Evolutionary conservation across 2,888 invertebrate species (phyloP).

Genomic region (Thera britannica): DNA sequence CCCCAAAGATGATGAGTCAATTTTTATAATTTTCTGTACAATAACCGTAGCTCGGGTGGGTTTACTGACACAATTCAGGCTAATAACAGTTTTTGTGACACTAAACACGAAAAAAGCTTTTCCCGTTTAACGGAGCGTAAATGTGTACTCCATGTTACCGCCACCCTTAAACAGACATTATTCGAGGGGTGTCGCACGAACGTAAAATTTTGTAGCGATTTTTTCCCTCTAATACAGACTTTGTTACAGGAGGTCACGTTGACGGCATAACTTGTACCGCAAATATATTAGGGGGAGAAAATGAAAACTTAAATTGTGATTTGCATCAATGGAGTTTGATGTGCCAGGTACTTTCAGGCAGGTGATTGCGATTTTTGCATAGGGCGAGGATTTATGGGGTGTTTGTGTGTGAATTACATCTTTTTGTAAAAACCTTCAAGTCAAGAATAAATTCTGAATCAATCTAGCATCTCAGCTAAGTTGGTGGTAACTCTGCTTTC

Average conservation of each 20-base stretch:
- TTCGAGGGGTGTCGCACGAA: conserved; percentile 78
- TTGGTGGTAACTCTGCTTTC: too few species aligned
- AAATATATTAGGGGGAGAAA: conserved; percentile 56
- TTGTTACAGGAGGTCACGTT: conserved; percentile 74
- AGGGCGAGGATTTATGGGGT: conserved; percentile 7
- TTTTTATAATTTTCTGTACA: conserved; percentile 48
- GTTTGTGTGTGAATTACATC: conserved; percentile 2
- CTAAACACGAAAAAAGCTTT: conserved; percentile 85
- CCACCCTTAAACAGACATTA: conserved; percentile 84
- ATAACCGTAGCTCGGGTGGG: conserved; percentile 49
- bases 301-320: conserved; percentile 47
- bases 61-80: conserved; percentile 76
- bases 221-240: conserved; percentile 73
- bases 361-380: conserved; percentile 30
- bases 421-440: conserved; percentile 1
- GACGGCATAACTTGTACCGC: conserved; percentile 64
- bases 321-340: conserved; percentile 42
- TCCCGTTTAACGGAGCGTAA: conserved; percentile 83
- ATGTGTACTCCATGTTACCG: conserved; percentile 83
- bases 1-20: conserved; percentile 43
- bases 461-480: too few species aligned
- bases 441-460: not conserved
- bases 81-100: conserved; percentile 85
- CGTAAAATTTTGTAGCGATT: conserved; percentile 83
- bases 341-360: conserved; percentile 25